These are phyloP conservation scores for Drosophila funebris DNA, from an alignment of 1,140 invertebrate genomes.

Conservation along the genomic window DNA sequence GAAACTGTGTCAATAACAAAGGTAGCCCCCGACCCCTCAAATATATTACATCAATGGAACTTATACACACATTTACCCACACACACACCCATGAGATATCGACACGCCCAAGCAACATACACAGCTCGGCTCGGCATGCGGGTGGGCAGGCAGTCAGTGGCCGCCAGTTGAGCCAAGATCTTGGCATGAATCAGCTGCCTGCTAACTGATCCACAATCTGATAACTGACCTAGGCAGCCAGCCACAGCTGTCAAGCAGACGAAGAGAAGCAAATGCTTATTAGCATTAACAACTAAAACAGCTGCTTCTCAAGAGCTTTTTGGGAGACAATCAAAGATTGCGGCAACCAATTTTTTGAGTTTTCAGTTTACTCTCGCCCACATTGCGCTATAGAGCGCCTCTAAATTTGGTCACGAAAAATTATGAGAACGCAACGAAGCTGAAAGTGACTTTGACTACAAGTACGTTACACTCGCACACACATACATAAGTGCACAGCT, in stretches of 20 bases:
- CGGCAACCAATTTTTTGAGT: conserved; percentile 51
- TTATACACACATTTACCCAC: conserved; percentile 34
- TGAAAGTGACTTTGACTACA: conserved; percentile 81
- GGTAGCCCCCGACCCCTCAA: conserved; percentile 34
- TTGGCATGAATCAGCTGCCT: conserved; percentile 64
- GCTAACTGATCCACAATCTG: conserved; percentile 15
- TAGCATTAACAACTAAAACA: conserved; percentile 54
- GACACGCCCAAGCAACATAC: conserved; percentile 18
- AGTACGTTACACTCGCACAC: conserved; percentile 55
- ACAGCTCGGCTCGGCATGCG: conserved; percentile 28
- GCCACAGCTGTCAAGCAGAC: conserved; percentile 53
- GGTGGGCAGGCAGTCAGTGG: conserved; percentile 44
- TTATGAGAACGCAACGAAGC: conserved; percentile 76
- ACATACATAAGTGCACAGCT: conserved; percentile 17
- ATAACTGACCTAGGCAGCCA: conserved; percentile 74
- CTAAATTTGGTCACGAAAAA: conserved; percentile 78
- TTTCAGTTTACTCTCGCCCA: conserved; percentile 57
- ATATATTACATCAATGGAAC: conserved; percentile 64
- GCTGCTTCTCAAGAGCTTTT: conserved; percentile 39
- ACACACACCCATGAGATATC: background rate
- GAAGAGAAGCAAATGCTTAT: conserved; percentile 62
- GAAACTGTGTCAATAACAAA: conserved; percentile 76
- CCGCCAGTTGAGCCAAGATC: conserved; percentile 40
- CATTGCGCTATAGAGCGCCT: conserved; percentile 39
- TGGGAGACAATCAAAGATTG: conserved; percentile 47